Evolutionary conservation across 1,140 invertebrate genomes (phyloP), one percentile per base, ranked within the genome.

Genomic region (Micrasema minimum): DNA sequence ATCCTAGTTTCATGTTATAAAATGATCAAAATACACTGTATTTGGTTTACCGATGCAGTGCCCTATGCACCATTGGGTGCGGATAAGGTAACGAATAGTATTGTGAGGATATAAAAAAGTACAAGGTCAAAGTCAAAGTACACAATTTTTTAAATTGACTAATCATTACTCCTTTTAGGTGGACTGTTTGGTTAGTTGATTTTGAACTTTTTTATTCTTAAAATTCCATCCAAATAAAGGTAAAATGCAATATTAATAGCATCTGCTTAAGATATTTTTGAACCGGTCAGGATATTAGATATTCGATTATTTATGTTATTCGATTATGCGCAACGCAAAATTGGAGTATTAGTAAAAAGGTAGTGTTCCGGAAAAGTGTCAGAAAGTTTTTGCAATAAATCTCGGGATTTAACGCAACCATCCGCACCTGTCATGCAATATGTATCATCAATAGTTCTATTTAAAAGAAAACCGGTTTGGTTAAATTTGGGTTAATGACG

Each of bases 331-430:
- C 20, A 20, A 18, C 11, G 16, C 45, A 9, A 20, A 48, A 53
- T 26, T 53, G 50, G 20, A 53, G 11, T 22, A 53, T 53, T 53
- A 11, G 50, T n/a, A 22, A 35, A n/a, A n/a, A 53, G 46, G n/a
- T 18, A 53, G 50, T 53, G 50, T 53, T 22, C 23, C 50, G 50
- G 50, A 53, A 53, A 53, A 53, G 26, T 53, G 50, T 53, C 50
- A 53, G 26, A 53, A 22, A 53, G 50, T 53, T 53, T 53, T 31
- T 22, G 9, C 50, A 11, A 16, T 53, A 53, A 53, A 53, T 53
- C 50, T 53, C 23, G 20, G n/a, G 50, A 22, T 53, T 53, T 53
- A 26, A 53, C 50, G 11, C 12, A 53, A 53, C 50, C 23, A 22
- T 53, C n/a, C 22, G 50, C 50, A 53, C 50, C 50, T 53, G 50